These are phyloP conservation scores for Aphis gossypii DNA, from an alignment of 1,140 invertebrate species.

Conservation along the genomic window DNA sequence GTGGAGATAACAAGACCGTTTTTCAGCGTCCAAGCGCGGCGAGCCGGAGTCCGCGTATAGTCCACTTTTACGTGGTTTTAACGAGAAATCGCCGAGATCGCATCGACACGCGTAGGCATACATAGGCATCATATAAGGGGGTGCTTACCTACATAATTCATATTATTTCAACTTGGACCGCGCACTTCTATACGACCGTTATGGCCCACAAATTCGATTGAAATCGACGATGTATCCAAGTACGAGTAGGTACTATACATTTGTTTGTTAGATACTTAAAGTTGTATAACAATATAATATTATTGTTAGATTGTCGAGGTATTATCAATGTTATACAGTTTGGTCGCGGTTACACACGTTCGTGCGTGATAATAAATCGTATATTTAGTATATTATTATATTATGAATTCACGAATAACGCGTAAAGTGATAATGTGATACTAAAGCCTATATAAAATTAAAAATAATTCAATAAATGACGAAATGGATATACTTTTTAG, in stretches of 20 bases:
- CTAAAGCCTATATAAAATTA: not conserved
- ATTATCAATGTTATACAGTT: not conserved
- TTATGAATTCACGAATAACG: no score
- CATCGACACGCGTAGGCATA: not conserved
- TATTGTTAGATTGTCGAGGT: not conserved
- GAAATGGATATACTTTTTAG: not conserved
- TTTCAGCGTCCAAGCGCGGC: not conserved
- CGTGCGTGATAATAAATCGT: not conserved
- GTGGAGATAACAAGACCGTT: not conserved
- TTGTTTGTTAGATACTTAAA: not conserved
- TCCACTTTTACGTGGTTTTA: constrained; percentile 32
- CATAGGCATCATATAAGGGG: not conserved
- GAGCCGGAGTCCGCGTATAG: not conserved
- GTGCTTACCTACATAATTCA: not conserved
- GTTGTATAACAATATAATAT: not conserved
- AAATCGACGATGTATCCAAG: not conserved
- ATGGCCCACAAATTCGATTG: not conserved
- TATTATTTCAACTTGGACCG: not conserved
- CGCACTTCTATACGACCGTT: not conserved
- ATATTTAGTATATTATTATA: not conserved
- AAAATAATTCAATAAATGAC: not conserved
- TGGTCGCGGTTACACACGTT: not conserved
- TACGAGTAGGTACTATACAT: not conserved
- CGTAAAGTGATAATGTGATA: no score
- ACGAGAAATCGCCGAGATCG: not conserved